A percentile compares a stretch with the other conserved stretches of the same genome.
These are phyloP conservation scores for Ophthalmolycus amberensis DNA, from an alignment of 2,113 vertebrate genomes.

Conservation along the genomic window DNA sequence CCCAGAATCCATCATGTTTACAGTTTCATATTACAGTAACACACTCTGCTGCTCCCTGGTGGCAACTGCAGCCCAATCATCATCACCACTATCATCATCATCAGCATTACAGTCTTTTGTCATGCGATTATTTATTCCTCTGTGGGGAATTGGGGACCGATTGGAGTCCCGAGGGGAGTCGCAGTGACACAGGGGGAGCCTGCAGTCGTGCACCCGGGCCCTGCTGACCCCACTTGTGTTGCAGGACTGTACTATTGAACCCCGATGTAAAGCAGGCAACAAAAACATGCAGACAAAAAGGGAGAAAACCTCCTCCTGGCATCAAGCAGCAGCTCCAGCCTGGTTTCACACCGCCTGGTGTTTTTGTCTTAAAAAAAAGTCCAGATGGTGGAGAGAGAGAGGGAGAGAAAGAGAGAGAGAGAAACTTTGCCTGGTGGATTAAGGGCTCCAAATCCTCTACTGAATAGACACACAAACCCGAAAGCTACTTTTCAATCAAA, in stretches of 20 bases:
- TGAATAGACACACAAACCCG: slow-evolving; percentile 79
- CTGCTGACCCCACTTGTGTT: slow-evolving; percentile 44
- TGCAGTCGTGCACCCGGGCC: slow-evolving; percentile 8
- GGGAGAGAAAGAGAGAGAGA: neutral
- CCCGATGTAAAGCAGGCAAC: slow-evolving; percentile 59
- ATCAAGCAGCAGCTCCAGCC: slow-evolving; percentile 64
- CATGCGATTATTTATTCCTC: slow-evolving; percentile 24
- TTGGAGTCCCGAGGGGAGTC: neutral
- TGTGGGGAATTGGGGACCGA: slow-evolving; percentile 6
- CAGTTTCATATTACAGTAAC: slow-evolving; percentile 27
- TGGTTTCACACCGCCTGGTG: slow-evolving; percentile 78
- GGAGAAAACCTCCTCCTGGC: slow-evolving; percentile 54
- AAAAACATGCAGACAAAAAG: slow-evolving; percentile 44
- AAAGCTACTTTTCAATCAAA: slow-evolving; percentile 79
- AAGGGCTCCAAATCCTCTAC: slow-evolving; percentile 80
- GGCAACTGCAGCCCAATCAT: slow-evolving; percentile 57
- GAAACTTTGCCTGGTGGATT: slow-evolving; percentile 83
- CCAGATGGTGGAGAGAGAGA: slow-evolving; percentile 81
- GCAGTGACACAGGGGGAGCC: slow-evolving; percentile 5
- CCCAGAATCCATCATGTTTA: slow-evolving; percentile 23
- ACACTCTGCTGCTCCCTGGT: slow-evolving; percentile 79
- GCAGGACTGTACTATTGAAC: slow-evolving; percentile 63
- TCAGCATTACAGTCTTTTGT: slow-evolving; percentile 47
- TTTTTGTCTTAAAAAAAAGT: slow-evolving; percentile 81
- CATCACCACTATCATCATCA: neutral